A percentile compares a stretch with the other conserved stretches of the same genome.
These are phyloP conservation scores for Hormaphis cornu DNA, from an alignment of 1,140 invertebrate species.

Conservation along the genomic window DNA sequence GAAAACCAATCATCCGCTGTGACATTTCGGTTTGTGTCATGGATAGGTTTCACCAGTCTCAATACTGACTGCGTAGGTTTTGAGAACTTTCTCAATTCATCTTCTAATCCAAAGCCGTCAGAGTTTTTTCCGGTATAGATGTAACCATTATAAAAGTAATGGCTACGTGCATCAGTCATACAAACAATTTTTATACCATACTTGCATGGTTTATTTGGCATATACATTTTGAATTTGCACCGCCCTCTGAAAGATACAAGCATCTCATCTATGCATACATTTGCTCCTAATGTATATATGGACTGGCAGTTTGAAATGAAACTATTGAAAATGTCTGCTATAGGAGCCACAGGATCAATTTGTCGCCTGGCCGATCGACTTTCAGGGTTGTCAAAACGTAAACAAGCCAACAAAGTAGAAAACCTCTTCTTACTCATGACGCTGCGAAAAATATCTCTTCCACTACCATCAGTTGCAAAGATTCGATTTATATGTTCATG, in stretches of 20 bases:
- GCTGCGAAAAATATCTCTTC: neutral
- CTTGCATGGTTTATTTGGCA: slow-evolving; percentile 43
- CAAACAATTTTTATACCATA: slow-evolving; percentile 44
- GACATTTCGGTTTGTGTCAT: slow-evolving; percentile 40
- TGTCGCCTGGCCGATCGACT: neutral
- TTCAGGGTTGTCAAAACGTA: neutral
- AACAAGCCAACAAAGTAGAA: neutral
- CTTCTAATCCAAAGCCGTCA: slow-evolving; percentile 25
- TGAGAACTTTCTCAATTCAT: neutral
- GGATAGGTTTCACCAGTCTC: slow-evolving; percentile 34
- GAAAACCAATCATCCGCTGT: slow-evolving; percentile 44
- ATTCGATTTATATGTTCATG: neutral
- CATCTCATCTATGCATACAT: slow-evolving; percentile 43
- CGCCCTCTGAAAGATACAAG: slow-evolving; percentile 41
- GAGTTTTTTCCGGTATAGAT: slow-evolving; percentile 38
- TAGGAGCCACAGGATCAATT: neutral
- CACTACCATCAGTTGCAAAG: slow-evolving; percentile 1
- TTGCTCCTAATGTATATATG: slow-evolving; percentile 37
- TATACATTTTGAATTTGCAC: slow-evolving; percentile 43
- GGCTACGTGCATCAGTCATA: slow-evolving; percentile 38
- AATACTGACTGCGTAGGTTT: slow-evolving; percentile 34
- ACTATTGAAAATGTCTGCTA: slow-evolving; percentile 17
- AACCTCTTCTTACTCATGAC: neutral
- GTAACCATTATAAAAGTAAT: slow-evolving; percentile 39
- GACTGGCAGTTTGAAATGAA: slow-evolving; percentile 41